Conservation (phyloP, 1,140 invertebrate species). For the Lutraria rhynchaena region DNA sequence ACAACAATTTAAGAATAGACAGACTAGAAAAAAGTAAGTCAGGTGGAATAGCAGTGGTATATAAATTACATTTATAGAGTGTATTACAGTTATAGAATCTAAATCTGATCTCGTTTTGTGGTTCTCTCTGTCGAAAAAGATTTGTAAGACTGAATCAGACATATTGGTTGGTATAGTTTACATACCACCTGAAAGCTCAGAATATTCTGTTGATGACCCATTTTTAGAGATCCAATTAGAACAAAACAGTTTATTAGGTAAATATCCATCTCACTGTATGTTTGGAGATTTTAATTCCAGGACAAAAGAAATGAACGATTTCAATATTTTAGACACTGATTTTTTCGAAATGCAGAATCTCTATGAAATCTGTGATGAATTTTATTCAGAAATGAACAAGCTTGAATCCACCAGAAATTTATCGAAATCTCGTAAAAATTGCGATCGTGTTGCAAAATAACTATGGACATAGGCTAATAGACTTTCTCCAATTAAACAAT, state of each 20-base stretch:
- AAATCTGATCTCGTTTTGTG: not conserved
- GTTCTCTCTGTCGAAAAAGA: not conserved
- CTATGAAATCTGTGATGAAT: not conserved
- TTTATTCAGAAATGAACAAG: too few species aligned
- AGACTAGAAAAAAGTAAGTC: too few species aligned
- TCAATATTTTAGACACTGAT: not conserved
- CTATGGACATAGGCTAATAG: too few species aligned
- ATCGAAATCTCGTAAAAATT: too few species aligned
- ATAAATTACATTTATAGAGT: not conserved
- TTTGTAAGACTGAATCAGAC: not conserved
- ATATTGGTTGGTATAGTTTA: not conserved
- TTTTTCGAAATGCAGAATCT: not conserved
- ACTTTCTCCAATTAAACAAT: too few species aligned
- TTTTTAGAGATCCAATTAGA: not conserved
- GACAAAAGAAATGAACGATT: not conserved
- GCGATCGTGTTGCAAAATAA: too few species aligned
- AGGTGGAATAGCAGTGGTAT: not conserved
- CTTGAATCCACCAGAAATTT: too few species aligned
- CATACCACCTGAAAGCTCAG: slow-evolving; percentile 7
- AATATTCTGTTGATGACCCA: not conserved
- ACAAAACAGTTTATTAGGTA: not conserved
- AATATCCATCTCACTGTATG: not conserved
- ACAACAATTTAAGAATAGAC: too few species aligned
- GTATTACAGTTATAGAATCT: not conserved
- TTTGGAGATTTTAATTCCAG: slow-evolving; percentile 4